A percentile compares a stretch with the other conserved stretches of the same genome.
Conservation (phyloP, 2,888 invertebrate species). For the Pyrrhia umbra region DNA sequence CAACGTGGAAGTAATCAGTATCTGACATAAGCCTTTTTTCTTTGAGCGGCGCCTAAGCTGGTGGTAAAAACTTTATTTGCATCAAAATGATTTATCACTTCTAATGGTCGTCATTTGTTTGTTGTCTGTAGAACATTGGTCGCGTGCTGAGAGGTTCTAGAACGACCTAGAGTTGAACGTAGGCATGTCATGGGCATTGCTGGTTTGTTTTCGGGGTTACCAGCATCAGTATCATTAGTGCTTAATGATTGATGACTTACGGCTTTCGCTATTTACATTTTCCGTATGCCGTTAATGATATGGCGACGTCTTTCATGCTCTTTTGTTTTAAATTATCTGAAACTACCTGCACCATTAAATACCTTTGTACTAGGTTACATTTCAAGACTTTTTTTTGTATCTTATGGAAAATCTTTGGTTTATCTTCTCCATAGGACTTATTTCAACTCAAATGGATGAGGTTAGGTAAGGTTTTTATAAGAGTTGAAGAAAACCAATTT, state of each 20-base stretch:
- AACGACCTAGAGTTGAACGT: neutral
- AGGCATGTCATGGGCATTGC: neutral
- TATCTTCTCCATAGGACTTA: too few relatives aligned
- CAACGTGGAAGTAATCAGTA: slow-evolving; percentile 45
- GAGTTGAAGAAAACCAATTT: too few relatives aligned
- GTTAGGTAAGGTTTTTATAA: too few relatives aligned
- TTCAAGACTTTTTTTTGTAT: too few relatives aligned
- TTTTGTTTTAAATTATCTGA: too few relatives aligned
- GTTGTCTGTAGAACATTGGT: slow-evolving; percentile 21
- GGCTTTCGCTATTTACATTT: neutral
- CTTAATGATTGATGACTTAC: too few relatives aligned
- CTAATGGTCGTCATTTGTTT: slow-evolving; percentile 41
- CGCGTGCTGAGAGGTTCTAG: neutral
- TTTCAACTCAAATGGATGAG: too few relatives aligned
- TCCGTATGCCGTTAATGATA: neutral
- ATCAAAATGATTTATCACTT: slow-evolving; percentile 47
- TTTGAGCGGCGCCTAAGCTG: slow-evolving; percentile 40
- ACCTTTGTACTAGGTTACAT: too few relatives aligned
- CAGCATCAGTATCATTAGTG: too few relatives aligned
- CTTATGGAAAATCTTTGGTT: too few relatives aligned
- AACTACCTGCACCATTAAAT: too few relatives aligned
- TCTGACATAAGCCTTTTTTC: slow-evolving; percentile 54
- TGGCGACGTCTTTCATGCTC: neutral
- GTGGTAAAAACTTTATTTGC: slow-evolving; percentile 46
- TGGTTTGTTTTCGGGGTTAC: neutral